Evolutionary conservation across 2,797 vertebrate genomes (phyloP).

Genomic region (Botia kubotai): DNA sequence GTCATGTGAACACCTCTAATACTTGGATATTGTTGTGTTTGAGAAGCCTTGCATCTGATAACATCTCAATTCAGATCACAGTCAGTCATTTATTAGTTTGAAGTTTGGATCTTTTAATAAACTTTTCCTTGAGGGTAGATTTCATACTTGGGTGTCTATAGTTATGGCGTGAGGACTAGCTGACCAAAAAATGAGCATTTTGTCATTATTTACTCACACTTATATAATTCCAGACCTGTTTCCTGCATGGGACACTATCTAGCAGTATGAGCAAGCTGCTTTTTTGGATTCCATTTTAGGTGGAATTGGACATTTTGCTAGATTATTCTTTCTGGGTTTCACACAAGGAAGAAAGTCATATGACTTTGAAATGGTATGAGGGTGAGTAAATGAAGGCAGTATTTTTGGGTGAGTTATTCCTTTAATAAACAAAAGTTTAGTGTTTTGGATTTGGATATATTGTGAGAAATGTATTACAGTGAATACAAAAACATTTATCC

Average conservation of each 20-base stretch:
- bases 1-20: background rate
- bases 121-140: background rate
- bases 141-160: background rate
- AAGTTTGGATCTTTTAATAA: constrained; percentile 3
- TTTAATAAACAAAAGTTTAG: background rate
- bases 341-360: no score
- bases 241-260: no score
- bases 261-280: no score
- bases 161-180: background rate
- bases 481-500: background rate
- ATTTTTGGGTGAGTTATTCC: background rate
- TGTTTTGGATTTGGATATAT: background rate
- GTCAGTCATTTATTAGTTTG: constrained; percentile 2
- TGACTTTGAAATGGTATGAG: no score
- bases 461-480: background rate
- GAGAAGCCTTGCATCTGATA: background rate
- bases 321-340: no score
- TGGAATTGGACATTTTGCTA: no score
- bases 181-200: no score
- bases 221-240: no score
- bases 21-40: constrained; percentile 14
- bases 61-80: background rate
- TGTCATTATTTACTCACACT: no score
- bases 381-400: background rate
- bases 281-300: no score